Evolutionary conservation across 2,797 vertebrate species (phyloP), one percentile per base, ranked within the genome.

Genomic region (Eurystomus glaucurus): DNA sequence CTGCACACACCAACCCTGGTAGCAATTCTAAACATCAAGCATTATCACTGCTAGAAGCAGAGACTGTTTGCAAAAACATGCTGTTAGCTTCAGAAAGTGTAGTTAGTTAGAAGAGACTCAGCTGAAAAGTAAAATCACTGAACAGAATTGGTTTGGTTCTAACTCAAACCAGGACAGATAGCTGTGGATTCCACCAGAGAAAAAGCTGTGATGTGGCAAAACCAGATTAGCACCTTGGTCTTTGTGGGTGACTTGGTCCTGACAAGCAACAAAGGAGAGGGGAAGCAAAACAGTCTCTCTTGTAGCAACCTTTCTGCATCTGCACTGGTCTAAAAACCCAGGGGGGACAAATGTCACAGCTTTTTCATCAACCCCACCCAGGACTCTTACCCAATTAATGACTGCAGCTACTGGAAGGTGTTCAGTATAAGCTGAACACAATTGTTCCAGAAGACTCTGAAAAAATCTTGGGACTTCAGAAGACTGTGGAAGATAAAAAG

Each of bases 311-410:
- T 46, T 48, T 54, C 25, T 35, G 28, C 10, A 14, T n/a, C 19
- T 33, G 31, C 43, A n/a, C 23, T 52, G n/a, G 52, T 31, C 45
- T 46, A 25, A 72, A 77, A 78, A 31, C 16, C 23, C 28, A 46
- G 9, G 22, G n/a, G n/a, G 16, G 23, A 58, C 14, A 65, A 65
- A 33, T 15, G 14, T 39, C 33, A 9, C 22, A 19, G 39, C 23
- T 61, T 78, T 70, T 78, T 62, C 71, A 51, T 58, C 37, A 68
- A 11, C 11, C 41, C 35, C 35, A 31, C 15, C 8, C 50, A n/a
- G 12, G 22, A 50, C 6, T 45, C 43, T 51, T 37, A 10, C 4
- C 45, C 0, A 0, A 52, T 46, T n/a, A 33, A 3, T 39, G 51
- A 13, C 45, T 39, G 66, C 51, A 71, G 13, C 7, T 45, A 22